A percentile compares a stretch with the other conserved stretches of the same genome.
These are phyloP conservation scores for Oenanthe oenanthe DNA, from an alignment of 2,113 vertebrate species.

Conservation along the genomic window DNA sequence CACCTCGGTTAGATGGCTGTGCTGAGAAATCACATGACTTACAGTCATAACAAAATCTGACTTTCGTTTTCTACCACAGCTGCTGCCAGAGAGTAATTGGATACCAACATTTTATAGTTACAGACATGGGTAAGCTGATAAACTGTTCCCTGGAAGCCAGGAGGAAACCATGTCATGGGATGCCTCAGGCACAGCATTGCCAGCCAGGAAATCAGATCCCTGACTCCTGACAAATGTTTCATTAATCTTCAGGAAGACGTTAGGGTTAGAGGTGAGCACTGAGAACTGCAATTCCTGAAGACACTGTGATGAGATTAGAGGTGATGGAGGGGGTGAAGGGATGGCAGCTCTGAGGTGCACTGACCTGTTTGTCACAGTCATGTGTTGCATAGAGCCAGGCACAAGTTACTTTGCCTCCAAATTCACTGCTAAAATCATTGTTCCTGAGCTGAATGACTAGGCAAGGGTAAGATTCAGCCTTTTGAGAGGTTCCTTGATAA, in stretches of 20 bases:
- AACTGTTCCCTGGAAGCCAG: background rate
- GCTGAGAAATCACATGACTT: background rate
- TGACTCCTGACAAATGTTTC: background rate
- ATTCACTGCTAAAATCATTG: background rate
- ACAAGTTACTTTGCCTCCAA: background rate
- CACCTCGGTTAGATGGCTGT: background rate
- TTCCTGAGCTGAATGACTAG: background rate
- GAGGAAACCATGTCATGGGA: fast-evolving
- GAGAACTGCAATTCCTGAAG: background rate
- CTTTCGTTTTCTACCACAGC: fast-evolving
- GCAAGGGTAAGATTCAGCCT: background rate
- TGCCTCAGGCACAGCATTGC: background rate
- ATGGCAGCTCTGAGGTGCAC: background rate
- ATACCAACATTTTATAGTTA: background rate
- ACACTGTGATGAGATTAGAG: fast-evolving
- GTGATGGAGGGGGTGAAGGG: background rate
- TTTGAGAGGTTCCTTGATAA: background rate
- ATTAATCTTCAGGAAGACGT: background rate
- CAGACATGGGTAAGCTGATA: background rate
- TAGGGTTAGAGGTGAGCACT: background rate
- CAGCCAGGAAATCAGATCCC: background rate
- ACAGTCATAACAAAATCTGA: background rate
- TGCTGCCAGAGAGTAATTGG: background rate
- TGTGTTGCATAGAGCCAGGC: background rate
- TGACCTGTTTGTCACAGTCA: background rate